Base-by-base conservation (phyloP, 2,888 invertebrate species). In the Drosophila demipolita region DNA sequence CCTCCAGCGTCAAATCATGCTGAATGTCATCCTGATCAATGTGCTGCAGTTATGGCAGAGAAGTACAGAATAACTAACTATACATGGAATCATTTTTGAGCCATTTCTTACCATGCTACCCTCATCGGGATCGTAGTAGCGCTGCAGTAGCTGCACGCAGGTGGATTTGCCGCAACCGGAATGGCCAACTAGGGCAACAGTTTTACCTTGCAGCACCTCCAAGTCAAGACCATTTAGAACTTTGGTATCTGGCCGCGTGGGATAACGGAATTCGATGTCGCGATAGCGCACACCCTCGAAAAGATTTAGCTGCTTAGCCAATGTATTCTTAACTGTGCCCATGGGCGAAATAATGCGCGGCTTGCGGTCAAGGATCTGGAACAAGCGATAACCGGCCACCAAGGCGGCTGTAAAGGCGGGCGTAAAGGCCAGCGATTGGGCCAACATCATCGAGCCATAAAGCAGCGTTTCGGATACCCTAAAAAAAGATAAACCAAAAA, bases 161-260 rank as follows among this genome's bases (percentile, higher is more conserved):
- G 97, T 97, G 1, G 96, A 97, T 92, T 97, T 97, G 49, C 97
- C 97, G 91, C 97, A 97, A 29, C 97, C 97, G 75, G 95, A 96
- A 68, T 96, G 95, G 0, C 95, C 96, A 4, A 96, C 96, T 32
- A 96, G 90, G 0, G 96, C 97, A 1, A 97, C 94, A 17, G 96
- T 96, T 91, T 95, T 94, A 0, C 97, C 97, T 9, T 94, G 94
- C 23, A 95, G 94, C 4, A 97, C 95, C 64, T 94, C 94, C 59
- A 97, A 93, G 64, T 95, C 94, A 12, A 97, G 91, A 0, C 96
- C 96, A 71, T 96, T 95, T 2, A 98, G 93, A 32, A 98, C 96
- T 73, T 95, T 94, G 40, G 95, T 94, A 83, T 97, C 96, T 6
- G 95, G 94, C 9, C 98, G 94, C 0, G 97, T 96, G 2, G 98